Base-by-base conservation (phyloP, 2,113 vertebrate species). In the Chloroceryle aenea region DNA sequence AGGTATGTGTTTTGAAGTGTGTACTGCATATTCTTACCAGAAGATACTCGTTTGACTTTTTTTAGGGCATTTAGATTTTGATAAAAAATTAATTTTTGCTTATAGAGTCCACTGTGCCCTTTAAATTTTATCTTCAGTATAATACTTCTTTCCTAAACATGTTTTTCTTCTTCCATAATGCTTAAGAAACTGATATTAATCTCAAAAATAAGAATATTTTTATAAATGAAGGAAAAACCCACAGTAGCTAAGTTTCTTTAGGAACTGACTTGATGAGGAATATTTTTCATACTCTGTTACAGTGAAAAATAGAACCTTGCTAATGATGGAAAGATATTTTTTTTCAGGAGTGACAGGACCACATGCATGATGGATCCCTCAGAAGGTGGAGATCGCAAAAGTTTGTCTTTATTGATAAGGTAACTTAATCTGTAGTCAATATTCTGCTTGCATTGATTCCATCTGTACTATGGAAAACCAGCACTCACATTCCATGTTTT, bases 371-470 rank as follows among this genome's bases (percentile, higher is more conserved):
- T 23, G 20, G 34, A 75, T 76, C 48, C 43, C 25, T 76, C 66
- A 75, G 23, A 87, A 93, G 22, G 50, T 45, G 45, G 40, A 85
- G 29, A 96, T 83, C 79, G 55, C 58, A 76, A 30, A 87, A 88
- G 19, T 61, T 87, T 2, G 1, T 66, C 71, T 83, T 76, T 62
- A 76, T 93, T 1, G 32, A 93, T 77, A 84, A 84, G 26, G 18
- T 20, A 5, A 7, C 50, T 86, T 88, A 93, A 93, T 83, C 90
- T 86, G 30, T 59, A 90, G 78, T 73, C 90, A 90, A 80, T 91
- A 96, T 76, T 91, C 67, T 2, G 1, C 32, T 27, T 34, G 59
- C 52, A 88, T 64, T 67, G 72, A 95, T 84, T 93, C 67, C 47
- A 90, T 94, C 59, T 92, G 52, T 86, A 86, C 77, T 88, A 81